These are phyloP conservation scores for Aproaerema taeniolella DNA, from an alignment of 2,888 invertebrate genomes.

Conservation along the genomic window DNA sequence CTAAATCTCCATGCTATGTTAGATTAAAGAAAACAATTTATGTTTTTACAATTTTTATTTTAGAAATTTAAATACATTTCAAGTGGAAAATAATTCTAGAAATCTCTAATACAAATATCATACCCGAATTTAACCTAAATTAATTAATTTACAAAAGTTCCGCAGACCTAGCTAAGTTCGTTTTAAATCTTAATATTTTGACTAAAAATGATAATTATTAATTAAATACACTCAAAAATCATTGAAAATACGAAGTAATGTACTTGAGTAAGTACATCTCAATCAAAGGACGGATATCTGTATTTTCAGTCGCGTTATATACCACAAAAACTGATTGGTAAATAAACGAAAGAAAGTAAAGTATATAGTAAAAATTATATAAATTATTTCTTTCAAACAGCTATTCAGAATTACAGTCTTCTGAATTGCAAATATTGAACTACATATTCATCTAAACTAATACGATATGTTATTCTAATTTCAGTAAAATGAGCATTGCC, in stretches of 20 bases:
- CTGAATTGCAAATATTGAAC: constrained; percentile 21
- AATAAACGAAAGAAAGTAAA: constrained; percentile 30
- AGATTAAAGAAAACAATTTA: too few species aligned
- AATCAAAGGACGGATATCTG: constrained; percentile 36
- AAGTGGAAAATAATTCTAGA: constrained; percentile 48
- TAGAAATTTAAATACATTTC: constrained; percentile 65
- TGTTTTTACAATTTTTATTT: constrained; percentile 54
- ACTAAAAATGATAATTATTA: constrained; percentile 31
- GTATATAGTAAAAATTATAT: constrained; percentile 35
- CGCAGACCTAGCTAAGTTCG: constrained; percentile 34
- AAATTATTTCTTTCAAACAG: constrained; percentile 25
- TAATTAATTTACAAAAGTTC: constrained; percentile 50
- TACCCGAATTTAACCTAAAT: constrained; percentile 35
- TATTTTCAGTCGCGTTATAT: constrained; percentile 35
- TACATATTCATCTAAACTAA: constrained; percentile 22
- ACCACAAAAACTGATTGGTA: constrained; percentile 24
- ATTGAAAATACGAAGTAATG: constrained; percentile 25
- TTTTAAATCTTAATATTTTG: constrained; percentile 43
- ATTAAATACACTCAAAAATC: constrained; percentile 30
- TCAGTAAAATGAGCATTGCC: constrained; percentile 49
- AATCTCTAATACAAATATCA: constrained; percentile 40
- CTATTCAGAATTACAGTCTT: constrained; percentile 20
- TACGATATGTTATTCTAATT: constrained; percentile 28
- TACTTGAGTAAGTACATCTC: constrained; percentile 27
- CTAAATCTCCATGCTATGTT: too few species aligned